Evolutionary conservation across 2,113 vertebrate species (phyloP).

Genomic region (Lophura nycthemera): DNA sequence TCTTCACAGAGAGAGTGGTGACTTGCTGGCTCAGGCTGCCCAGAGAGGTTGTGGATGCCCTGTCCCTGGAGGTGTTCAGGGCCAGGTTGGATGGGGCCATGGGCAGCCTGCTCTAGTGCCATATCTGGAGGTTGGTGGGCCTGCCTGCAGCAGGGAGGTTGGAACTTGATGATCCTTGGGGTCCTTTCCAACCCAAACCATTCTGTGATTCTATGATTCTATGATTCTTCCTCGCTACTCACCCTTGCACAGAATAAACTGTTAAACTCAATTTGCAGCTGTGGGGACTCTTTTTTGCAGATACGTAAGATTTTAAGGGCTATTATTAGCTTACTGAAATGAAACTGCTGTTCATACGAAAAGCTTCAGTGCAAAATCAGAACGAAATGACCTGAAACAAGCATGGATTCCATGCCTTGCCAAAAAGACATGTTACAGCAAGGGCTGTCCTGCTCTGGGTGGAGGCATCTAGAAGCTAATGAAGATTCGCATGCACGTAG

Average conservation of each 20-base stretch:
- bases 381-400: constrained; percentile 19
- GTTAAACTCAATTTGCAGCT: not conserved
- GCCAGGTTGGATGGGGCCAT: too few relatives aligned
- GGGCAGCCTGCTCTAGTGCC: too few relatives aligned
- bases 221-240: not conserved
- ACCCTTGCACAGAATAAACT: not conserved
- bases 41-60: too few relatives aligned
- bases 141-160: too few relatives aligned
- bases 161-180: too few relatives aligned
- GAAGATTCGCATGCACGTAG: not conserved
- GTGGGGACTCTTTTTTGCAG: constrained; percentile 13
- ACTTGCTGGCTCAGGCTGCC: too few relatives aligned
- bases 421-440: not conserved
- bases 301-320: not conserved
- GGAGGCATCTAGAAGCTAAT: rapidly evolving
- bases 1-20: too few relatives aligned
- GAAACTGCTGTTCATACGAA: constrained; percentile 31
- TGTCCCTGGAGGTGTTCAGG: too few relatives aligned
- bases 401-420: not conserved
- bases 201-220: too few relatives aligned
- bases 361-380: constrained; percentile 27
- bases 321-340: constrained; percentile 50
- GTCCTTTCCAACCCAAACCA: too few relatives aligned
- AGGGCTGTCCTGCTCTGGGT: not conserved
- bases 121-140: too few relatives aligned